Percentiles rank a stretch among this genome's conserved stretches.
Evolutionary conservation across 64 coral and sea anemone species (phyloP).

Genomic region (Pachyseris speciosa): DNA sequence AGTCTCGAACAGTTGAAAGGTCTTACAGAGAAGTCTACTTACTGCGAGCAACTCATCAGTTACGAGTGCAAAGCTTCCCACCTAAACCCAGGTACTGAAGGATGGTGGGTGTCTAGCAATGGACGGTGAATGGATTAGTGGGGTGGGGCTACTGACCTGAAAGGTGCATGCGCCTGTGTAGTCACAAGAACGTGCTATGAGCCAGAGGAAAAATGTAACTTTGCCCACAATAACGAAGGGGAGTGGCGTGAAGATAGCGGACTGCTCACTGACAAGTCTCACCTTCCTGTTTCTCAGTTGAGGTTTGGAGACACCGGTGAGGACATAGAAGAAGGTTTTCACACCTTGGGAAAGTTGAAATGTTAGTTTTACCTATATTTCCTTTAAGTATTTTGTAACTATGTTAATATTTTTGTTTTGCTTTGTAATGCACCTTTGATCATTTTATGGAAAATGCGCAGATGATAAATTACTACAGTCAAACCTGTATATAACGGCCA

Average conservation of each 20-base stretch:
- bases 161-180: background rate
- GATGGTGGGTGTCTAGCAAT: conserved; percentile 44
- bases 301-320: background rate
- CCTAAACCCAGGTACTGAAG: background rate
- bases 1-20: background rate
- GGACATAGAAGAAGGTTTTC: background rate
- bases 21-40: background rate
- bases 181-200: background rate
- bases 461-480: no score
- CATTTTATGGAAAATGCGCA: no score
- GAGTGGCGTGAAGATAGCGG: background rate
- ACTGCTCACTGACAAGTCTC: background rate
- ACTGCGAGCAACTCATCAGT: background rate
- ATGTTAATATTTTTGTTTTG: no score
- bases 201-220: conserved; percentile 15
- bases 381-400: no score
- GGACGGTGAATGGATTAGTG: conserved; percentile 23
- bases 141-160: conserved; percentile 18
- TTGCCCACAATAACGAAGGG: background rate
- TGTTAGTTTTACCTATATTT: no score
- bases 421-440: no score
- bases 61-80: background rate
- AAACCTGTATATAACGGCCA: no score
- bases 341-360: conserved; percentile 30
- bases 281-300: background rate